Conservation (phyloP, 2,113 vertebrate genomes). For the Glareola pratincola region DNA sequence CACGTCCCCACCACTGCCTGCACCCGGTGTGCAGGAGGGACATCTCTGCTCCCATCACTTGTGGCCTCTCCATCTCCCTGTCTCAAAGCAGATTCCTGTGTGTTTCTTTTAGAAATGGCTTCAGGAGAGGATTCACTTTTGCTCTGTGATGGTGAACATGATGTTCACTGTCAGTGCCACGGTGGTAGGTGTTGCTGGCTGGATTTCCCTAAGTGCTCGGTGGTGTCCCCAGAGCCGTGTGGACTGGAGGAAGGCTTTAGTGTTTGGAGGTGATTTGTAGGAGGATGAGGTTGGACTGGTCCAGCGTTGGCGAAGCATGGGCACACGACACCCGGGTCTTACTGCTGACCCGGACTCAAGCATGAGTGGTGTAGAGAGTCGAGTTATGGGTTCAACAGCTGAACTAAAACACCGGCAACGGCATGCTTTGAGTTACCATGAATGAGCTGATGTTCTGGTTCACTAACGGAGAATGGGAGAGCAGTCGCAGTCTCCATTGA, state of each 20-base stretch:
- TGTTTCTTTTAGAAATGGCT: background rate
- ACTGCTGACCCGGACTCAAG: rapidly evolving
- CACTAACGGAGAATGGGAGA: rapidly evolving
- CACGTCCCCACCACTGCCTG: rapidly evolving
- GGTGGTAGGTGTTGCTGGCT: background rate
- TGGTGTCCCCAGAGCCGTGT: rapidly evolving
- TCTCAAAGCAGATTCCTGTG: background rate
- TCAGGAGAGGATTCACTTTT: background rate
- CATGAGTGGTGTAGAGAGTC: rapidly evolving
- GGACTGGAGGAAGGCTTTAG: background rate
- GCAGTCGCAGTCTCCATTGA: background rate
- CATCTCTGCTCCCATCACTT: background rate
- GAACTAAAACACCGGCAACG: background rate
- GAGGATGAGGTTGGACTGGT: background rate
- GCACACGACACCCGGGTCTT: rapidly evolving
- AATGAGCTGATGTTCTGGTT: background rate
- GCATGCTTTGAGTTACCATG: background rate
- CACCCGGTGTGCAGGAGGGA: background rate
- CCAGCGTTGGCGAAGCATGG: rapidly evolving
- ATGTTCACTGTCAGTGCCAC: background rate
- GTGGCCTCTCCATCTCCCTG: rapidly evolving
- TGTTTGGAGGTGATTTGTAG: background rate
- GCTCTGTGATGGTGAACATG: background rate
- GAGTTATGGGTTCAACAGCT: background rate
- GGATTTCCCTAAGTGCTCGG: background rate